A percentile compares a stretch with the other conserved stretches of the same genome.
These are phyloP conservation scores for Micropterix aruncella DNA, from an alignment of 2,888 invertebrate genomes.

Conservation along the genomic window DNA sequence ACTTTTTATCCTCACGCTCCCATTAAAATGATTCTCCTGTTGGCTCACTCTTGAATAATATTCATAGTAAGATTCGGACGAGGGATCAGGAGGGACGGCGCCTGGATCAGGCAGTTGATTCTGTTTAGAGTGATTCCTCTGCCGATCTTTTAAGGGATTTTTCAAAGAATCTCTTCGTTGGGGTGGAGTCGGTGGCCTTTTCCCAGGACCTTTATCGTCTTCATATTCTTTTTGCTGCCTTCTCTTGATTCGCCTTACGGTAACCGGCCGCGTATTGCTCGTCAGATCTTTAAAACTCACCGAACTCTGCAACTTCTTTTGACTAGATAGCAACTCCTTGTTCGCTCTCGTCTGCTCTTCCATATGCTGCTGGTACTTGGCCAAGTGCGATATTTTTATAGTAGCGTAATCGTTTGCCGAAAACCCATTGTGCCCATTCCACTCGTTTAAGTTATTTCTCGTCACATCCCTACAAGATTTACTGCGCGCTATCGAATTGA, in stretches of 20 bases:
- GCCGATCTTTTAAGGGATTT: slow-evolving; percentile 36
- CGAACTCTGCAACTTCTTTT: slow-evolving; percentile 37
- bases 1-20: slow-evolving; percentile 26
- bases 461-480: slow-evolving; percentile 35
- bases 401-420: slow-evolving; percentile 19
- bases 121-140: slow-evolving; percentile 22
- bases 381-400: slow-evolving; percentile 38
- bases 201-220: slow-evolving; percentile 27
- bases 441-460: slow-evolving; percentile 17
- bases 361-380: slow-evolving; percentile 47
- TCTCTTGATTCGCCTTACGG: slow-evolving; percentile 37
- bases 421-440: slow-evolving; percentile 23
- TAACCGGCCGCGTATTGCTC: slow-evolving; percentile 46
- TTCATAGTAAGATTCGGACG: slow-evolving; percentile 36
- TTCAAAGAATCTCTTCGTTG: slow-evolving; percentile 36
- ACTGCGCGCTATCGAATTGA: slow-evolving; percentile 35
- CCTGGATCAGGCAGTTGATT: slow-evolving; percentile 33
- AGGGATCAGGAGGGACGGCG: slow-evolving; percentile 31
- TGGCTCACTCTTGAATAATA: slow-evolving; percentile 37
- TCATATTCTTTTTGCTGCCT: slow-evolving; percentile 45
- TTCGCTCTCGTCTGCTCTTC: slow-evolving; percentile 37
- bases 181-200: slow-evolving; percentile 29
- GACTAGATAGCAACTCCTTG: slow-evolving; percentile 32
- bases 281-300: slow-evolving; percentile 45
- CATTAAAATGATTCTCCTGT: slow-evolving; percentile 35